Evolutionary conservation across 2,888 invertebrate genomes (phyloP).

Genomic region (Deladenus siricidicola): DNA sequence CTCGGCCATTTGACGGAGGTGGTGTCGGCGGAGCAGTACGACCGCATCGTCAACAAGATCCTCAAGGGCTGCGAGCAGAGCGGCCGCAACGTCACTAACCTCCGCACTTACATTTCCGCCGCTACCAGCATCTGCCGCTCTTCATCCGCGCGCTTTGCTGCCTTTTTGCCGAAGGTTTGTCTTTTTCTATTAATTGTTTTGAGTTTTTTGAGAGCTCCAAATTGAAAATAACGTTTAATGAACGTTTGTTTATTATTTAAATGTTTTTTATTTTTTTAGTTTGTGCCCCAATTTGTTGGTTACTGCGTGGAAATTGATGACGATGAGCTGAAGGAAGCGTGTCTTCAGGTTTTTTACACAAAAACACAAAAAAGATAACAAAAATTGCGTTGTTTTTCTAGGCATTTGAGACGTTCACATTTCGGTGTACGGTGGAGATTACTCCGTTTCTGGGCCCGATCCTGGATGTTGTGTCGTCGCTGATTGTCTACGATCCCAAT

Average conservation of each 20-base stretch:
- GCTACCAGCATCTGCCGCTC: constrained; percentile 23
- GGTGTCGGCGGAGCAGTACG: constrained; percentile 31
- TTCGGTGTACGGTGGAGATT: constrained; percentile 91
- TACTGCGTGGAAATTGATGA: constrained; percentile 61
- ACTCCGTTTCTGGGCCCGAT: constrained; percentile 57
- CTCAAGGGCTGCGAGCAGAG: constrained; percentile 15
- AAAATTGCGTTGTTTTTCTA: constrained; percentile 10
- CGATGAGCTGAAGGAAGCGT: constrained; percentile 90
- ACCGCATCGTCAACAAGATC: constrained; percentile 33
- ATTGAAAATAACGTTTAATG: too few species aligned
- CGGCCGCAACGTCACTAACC: constrained; percentile 4
- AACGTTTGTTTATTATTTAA: too few species aligned
- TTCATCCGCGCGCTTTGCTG: constrained; percentile 17
- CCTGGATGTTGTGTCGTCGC: constrained; percentile 73
- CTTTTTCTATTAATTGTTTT: too few species aligned
- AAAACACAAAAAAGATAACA: not conserved
- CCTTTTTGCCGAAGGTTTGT: constrained; percentile 23
- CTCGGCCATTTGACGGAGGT: constrained; percentile 51
- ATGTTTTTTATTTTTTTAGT: constrained; percentile 3
- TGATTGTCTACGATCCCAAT: constrained; percentile 87
- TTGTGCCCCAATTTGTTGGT: constrained; percentile 22
- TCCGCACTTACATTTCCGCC: constrained; percentile 30
- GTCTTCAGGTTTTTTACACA: constrained; percentile 60
- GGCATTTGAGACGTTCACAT: constrained; percentile 91
- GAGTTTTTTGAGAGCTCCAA: too few species aligned